Evolutionary conservation across 1,140 invertebrate genomes (phyloP), one percentile per base, ranked within the genome.

Genomic region (Luehdorfia chinensis): DNA sequence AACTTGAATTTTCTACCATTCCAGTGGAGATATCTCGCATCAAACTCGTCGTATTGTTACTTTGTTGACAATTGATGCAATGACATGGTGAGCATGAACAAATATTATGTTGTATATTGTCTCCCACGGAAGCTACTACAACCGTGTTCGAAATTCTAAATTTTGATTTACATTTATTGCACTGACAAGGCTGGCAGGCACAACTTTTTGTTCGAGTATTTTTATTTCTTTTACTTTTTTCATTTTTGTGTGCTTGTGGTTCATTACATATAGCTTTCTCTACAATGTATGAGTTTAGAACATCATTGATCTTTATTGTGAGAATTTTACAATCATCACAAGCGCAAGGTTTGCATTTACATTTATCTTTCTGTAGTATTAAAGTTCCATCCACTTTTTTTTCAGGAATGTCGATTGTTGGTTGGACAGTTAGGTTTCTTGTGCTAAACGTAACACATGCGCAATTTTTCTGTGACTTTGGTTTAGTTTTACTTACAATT

Each of bases 301-400:
- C 21, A 2, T 49, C 23, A 1, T 43, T 43, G 2, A 43, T n/a
- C 1, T 43, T 43, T 8, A 43, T 15, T 8, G 13, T 43, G 9
- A 16, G 28, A 1, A 30, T 11, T 13, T n/a, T 30, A 25, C 59
- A 69, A 37, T 62, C 31, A 6, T 68, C 39, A 50, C 66, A 71
- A 11, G 71, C 52, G 49, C 65, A 66, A 4, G 66, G 65, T 15
- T 45, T 47, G 41, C 73, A 81, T 12, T 65, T 47, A 41, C 71
- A 71, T 23, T 6, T 43, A 6, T 43, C 15, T 14, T 50, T 14
- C 5, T 7, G 19, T 12, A n/a, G 11, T 9, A 7, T 44, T 4
- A 21, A 12, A 2, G 15, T 11, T 11, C 33, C 43, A 14, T 28
- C 16, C 2, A 14, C 11, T 15, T 8, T 43, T 37, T 28, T 16